Evolutionary conservation across 2,797 vertebrate species (phyloP), one percentile per base, ranked within the genome.

Genomic region (Notamacropus eugenii): DNA sequence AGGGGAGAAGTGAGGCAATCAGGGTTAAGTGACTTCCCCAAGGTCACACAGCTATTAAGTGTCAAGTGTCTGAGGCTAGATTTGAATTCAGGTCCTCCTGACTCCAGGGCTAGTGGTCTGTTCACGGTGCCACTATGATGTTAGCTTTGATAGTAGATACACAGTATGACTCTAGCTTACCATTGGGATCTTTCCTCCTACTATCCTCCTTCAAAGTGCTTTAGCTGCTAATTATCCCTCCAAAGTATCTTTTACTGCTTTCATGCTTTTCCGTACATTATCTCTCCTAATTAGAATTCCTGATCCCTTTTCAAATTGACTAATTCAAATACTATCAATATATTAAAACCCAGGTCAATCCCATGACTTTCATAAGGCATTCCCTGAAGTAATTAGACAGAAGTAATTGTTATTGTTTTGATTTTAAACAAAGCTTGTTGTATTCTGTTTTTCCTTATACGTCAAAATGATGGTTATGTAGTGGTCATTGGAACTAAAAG

Each of bases 401-500:
- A 87, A 82, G 67, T 10, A 82, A 28, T 50, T 87, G 16, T 40
- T 74, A 8, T 28, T 87, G 5, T 74, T 50, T 82, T 87, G 22
- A 27, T 87, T 4, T 50, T 10, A 87, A 46, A 50, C 74, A 50
- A 46, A 50, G 40, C 31, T 87, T 87, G 3, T 11, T 46, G 22
- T 46, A 46, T 87, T 87, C 1, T 74, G 40, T 5, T 27, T 50
- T 50, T 19, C 34, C 10, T 55, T 91, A 92, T 93, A 92, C 1
- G 62, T 82, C 4, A 67, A 96, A 58, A 50, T 87, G 22, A 90
- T 93, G 55, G 16, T 4, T 29, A 93, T 90, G 57, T 46, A 94
- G 90, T 92, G 14, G 8, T 67, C 52, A 19, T 8, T 91, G 10
- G 91, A 94, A 92, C 59, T 92, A 92, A 82, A 97, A 97, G 13